These are phyloP conservation scores for Lateolabrax maculatus DNA, from an alignment of 2,797 vertebrate genomes.

Conservation along the genomic window DNA sequence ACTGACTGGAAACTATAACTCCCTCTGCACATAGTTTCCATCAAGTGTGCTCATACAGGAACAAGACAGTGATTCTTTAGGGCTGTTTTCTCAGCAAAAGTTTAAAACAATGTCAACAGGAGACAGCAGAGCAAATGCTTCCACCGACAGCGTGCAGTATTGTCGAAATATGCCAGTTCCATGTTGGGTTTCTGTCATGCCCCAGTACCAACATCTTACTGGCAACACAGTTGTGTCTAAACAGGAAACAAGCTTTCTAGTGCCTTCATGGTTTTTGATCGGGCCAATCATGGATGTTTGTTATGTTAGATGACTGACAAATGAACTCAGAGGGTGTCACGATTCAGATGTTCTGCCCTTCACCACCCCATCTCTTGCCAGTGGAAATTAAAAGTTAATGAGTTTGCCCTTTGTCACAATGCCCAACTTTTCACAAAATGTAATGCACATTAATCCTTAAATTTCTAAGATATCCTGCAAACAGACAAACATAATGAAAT, in stretches of 20 bases:
- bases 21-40: slow-evolving; percentile 66
- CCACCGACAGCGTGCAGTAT: background rate
- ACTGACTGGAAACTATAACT: slow-evolving; percentile 52
- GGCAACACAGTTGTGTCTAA: background rate
- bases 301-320: background rate
- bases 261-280: background rate
- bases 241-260: slow-evolving; percentile 3
- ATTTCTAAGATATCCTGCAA: slow-evolving; percentile 17
- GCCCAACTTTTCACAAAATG: slow-evolving; percentile 18
- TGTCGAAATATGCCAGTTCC: background rate
- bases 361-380: slow-evolving; percentile 5
- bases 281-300: background rate
- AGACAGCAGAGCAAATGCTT: background rate
- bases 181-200: background rate
- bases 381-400: slow-evolving; percentile 43
- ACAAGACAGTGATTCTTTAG: background rate
- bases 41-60: slow-evolving; percentile 26
- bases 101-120: background rate
- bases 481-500: slow-evolving; percentile 23
- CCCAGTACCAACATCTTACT: background rate
- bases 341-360: slow-evolving; percentile 22
- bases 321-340: background rate
- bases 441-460: slow-evolving; percentile 11
- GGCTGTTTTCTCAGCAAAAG: background rate
- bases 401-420: slow-evolving; percentile 36